A percentile compares a stretch with the other conserved stretches of the same genome.
Conservation (phyloP, 2,113 vertebrate genomes). For the Chloropsis cyanopogon region DNA sequence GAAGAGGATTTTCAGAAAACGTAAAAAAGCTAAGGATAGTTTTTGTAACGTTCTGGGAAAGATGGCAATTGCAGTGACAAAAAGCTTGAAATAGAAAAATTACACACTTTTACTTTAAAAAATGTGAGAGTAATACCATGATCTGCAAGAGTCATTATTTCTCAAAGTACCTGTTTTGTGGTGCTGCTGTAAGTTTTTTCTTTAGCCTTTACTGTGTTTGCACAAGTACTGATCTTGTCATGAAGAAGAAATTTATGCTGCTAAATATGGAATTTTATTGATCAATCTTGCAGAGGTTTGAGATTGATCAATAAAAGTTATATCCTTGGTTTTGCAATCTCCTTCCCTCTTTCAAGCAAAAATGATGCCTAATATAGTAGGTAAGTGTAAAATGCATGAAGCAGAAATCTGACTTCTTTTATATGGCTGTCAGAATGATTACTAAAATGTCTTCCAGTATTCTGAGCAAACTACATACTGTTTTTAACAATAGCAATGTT, state of each 20-base stretch:
- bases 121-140: not conserved
- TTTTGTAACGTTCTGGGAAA: not conserved
- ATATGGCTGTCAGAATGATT: not conserved
- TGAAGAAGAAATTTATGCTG: not conserved
- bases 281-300: not conserved
- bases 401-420: not conserved
- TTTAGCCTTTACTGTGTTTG: not conserved
- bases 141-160: not conserved
- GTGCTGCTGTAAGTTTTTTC: not conserved
- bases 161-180: not conserved
- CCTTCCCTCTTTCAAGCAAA: not conserved
- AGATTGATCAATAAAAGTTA: not conserved
- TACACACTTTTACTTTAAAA: not conserved
- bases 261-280: not conserved
- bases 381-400: not conserved
- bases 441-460: not conserved
- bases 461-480: not conserved
- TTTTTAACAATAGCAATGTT: not conserved
- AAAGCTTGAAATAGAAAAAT: not conserved
- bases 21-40: rapidly evolving
- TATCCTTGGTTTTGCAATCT: not conserved
- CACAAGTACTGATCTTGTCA: not conserved
- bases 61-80: not conserved
- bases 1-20: not conserved
- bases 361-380: not conserved